Percentiles rank a stretch among this genome's conserved stretches.
phyloP scores from a whole-genome alignment of 37 sponge, comb jelly and placozoan species.

The Hormiphora californensis region DNA sequence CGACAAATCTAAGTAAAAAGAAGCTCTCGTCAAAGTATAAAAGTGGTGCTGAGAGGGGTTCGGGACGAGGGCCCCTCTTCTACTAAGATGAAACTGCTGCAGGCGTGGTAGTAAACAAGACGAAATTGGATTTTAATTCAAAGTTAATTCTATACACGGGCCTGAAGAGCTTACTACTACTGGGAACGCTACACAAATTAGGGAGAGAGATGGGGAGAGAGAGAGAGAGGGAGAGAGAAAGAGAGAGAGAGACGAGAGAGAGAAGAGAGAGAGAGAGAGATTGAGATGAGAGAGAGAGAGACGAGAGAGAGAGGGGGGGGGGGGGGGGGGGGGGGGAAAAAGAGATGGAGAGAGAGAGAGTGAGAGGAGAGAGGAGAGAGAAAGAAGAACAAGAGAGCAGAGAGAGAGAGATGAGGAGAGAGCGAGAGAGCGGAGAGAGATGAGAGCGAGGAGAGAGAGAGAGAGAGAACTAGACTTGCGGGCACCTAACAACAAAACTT shows the following conservation, averaged over 20 bases:
- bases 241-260: conserved; percentile 30
- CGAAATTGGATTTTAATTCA: too few species aligned
- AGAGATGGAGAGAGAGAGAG: not conserved
- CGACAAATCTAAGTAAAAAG: too few species aligned
- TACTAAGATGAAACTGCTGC: too few species aligned
- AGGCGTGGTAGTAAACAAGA: too few species aligned
- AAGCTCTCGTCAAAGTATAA: too few species aligned
- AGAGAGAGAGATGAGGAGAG: conserved; percentile 14
- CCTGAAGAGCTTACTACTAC: too few species aligned
- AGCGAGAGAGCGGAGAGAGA: not conserved
- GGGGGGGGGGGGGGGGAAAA: not conserved
- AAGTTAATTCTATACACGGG: too few species aligned
- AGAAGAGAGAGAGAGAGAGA: not conserved
- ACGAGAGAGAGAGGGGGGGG: too few species aligned
- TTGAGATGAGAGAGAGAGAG: too few species aligned
- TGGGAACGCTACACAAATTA: too few species aligned
- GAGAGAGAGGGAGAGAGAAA: not conserved
- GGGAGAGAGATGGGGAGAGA: not conserved
- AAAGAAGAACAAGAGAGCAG: not conserved
- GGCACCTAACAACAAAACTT: not conserved
- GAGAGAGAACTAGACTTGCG: not conserved
- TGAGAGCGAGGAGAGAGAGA: not conserved
- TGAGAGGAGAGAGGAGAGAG: not conserved
- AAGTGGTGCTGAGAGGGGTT: too few species aligned
- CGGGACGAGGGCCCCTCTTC: too few species aligned